A percentile compares a stretch with the other conserved stretches of the same genome.
phyloP scores from a whole-genome alignment of 2,797 vertebrate genomes.

The Myiothlypis chrysogaster region DNA sequence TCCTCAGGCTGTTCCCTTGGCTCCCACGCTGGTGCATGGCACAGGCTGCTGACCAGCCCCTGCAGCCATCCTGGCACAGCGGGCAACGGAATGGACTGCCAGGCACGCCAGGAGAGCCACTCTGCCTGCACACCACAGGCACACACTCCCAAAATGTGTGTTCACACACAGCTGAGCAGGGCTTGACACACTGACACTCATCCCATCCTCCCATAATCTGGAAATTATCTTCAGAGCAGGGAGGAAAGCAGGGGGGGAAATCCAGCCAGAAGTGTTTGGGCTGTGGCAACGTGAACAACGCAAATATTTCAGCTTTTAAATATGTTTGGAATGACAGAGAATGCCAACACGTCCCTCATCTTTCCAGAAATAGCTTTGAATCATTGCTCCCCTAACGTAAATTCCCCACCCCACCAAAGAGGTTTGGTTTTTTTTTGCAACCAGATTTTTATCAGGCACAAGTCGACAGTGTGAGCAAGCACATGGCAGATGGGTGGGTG shows the following conservation, averaged over 20 bases:
- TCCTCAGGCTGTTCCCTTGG: neutral
- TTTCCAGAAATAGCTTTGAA: conserved; percentile 65
- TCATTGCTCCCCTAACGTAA: conserved; percentile 4
- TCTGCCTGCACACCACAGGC: neutral
- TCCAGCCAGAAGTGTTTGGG: conserved; percentile 33
- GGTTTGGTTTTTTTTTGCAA: neutral
- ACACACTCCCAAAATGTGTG: rapidly evolving
- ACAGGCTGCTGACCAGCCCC: neutral
- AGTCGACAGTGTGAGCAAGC: neutral
- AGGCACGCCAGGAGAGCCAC: neutral
- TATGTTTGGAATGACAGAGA: conserved; percentile 50
- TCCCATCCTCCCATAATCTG: neutral
- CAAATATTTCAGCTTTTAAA: conserved; percentile 64
- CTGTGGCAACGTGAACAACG: conserved; percentile 17
- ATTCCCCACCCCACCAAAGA: neutral
- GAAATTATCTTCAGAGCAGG: neutral
- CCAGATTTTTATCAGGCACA: conserved; percentile 32
- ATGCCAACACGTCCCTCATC: conserved; percentile 49
- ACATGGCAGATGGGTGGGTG: neutral
- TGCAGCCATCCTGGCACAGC: neutral
- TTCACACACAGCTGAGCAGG: rapidly evolving
- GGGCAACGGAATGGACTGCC: rapidly evolving
- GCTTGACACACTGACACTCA: neutral
- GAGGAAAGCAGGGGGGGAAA: neutral
- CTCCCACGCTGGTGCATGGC: neutral